phyloP scores from a whole-genome alignment of 2,797 vertebrate genomes.

The Botia kubotai region DNA sequence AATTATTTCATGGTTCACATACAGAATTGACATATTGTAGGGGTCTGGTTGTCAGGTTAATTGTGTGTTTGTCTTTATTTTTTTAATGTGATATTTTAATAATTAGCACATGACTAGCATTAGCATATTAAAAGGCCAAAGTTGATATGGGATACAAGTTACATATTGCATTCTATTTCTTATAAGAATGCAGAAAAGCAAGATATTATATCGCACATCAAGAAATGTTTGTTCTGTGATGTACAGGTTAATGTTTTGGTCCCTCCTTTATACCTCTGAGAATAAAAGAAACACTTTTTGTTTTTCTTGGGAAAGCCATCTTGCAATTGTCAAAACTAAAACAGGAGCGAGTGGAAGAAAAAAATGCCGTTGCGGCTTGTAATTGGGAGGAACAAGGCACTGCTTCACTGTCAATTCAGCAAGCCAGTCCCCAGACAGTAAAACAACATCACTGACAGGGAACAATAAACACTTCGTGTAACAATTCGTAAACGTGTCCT shows the following conservation, averaged over 20 bases:
- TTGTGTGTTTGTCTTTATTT: no score
- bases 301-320: conserved; percentile 37
- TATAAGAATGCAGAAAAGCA: background rate
- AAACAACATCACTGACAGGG: conserved; percentile 47
- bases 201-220: background rate
- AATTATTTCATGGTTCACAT: conserved; percentile 35
- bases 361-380: conserved; percentile 35
- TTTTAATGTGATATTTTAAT: background rate
- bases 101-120: no score
- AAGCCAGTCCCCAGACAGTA: conserved; percentile 44
- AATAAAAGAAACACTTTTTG: conserved; percentile 31
- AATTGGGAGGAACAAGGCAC: conserved; percentile 57
- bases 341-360: conserved; percentile 27
- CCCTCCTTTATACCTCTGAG: conserved; percentile 21
- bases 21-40: no score
- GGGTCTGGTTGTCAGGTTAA: no score
- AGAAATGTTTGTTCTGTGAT: background rate
- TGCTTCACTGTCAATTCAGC: conserved; percentile 51
- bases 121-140: no score
- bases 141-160: no score
- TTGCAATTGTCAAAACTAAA: conserved; percentile 46
- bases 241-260: conserved; percentile 11
- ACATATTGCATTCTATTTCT: background rate
- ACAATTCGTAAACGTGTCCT: conserved; percentile 57
- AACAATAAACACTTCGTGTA: conserved; percentile 59